Base-by-base conservation (phyloP, 2,113 vertebrate genomes). In the Abramis brama region DNA sequence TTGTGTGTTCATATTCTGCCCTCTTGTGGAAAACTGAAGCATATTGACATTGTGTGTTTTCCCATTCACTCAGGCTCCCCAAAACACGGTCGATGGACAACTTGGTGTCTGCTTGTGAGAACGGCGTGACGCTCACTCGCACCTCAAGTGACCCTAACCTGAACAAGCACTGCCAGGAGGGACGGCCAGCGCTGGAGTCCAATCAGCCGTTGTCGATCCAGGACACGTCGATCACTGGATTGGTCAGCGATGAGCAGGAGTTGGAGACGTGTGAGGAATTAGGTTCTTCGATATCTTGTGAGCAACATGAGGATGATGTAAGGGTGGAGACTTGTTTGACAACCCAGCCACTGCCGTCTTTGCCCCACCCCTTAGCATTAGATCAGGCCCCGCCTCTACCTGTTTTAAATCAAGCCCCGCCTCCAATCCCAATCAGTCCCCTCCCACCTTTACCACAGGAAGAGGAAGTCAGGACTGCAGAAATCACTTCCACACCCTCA, bases 61-160 rank as follows among this genome's bases (percentile, higher is more conserved):
- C 10, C 68, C 0, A 50, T 52, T 87, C 84, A 84, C 85, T 59
- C 87, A 99, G 98, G 91, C 96, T 99, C 93, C 97, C 98, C 80
- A 99, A 99, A 95, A 99, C 98, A 1, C 96, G 98, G 85, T 99
- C 98, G 36, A 94, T 99, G 98, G 98, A 99, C 85, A 97, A 99
- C 92, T 93, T 99, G 82, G 93, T 97, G 85, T 97, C 97, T 39
- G 96, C 96, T 33, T 97, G 96, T 71, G 98, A 99, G 85, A 98
- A 96, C 85, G 96, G 96, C 83, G 93, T 96, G 75, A 93, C 96
- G 0, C 92, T 99, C 87, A 97, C 97, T 0, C 97, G 98, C 39
- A 99, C 97, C 0, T 99, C 98, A 36, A 99, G 98, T n/a, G 98
- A 99, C 88, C 97, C 98, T 11, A 99, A 99, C 92, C 95, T 99